Evolutionary conservation across 2,113 vertebrate species (phyloP), one percentile per base, ranked within the genome.

Genomic region (Telmatochromis brichardi): DNA sequence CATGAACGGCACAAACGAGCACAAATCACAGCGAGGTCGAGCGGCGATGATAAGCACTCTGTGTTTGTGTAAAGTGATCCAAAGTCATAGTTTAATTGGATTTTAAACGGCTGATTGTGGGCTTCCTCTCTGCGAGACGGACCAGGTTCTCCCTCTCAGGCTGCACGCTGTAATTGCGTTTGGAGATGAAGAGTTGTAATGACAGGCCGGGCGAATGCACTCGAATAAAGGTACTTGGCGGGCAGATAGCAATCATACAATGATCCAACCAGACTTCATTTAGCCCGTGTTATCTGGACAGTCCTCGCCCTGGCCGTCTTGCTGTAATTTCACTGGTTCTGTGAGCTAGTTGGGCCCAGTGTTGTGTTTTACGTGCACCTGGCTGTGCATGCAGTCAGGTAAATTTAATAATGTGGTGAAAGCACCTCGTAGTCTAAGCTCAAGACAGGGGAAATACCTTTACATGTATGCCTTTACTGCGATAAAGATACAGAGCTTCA

Each of bases 221-320:
- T 91, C 55, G 28, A 92, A 85, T 89, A 82, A 90, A 87, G 82
- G 80, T 19, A 31, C 88, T 90, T 60, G 86, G 63, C 55, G 11
- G 80, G 28, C 83, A 81, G 90, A 92, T 92, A 89, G 81, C 78
- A 58, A 90, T 91, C 90, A 88, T 82, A 88, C 87, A 84, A 26
- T 78, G 86, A 94, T 86, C 90, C 85, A 9, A 26, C 19, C 79
- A 86, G 90, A 83, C 88, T 83, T 88, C 21, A 60, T 93, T 89
- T 88, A 82, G 53, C 45, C 47, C 31, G 33, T 47, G 80, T 89
- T 87, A 89, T 83, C 53, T 9, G 45, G 53, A 60, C 80, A 10
- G 83, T 47, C 60, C 65, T 86, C 1, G 3, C 9, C 21, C 35
- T 7, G 80, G 83, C 76, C 82, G 2, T 83, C 82, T 42, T 31